Evolutionary conservation across 2,888 invertebrate species (phyloP).

Genomic region (Polyommatus icarus): DNA sequence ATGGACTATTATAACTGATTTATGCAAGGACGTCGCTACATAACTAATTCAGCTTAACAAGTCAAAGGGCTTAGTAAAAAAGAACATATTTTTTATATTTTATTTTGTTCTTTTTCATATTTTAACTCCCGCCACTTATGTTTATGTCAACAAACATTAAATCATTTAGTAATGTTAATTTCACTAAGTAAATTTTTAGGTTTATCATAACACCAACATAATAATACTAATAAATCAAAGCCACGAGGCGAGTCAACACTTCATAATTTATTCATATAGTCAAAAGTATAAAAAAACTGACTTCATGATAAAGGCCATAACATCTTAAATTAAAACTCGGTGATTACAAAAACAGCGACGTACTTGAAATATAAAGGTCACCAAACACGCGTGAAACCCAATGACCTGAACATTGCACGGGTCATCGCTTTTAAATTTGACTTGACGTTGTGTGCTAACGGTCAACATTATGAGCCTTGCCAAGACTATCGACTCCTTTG

Average conservation of each 20-base stretch:
- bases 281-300: not conserved
- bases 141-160: no score
- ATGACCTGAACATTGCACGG: not conserved
- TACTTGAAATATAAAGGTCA: slow-evolving; percentile 28
- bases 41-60: slow-evolving; percentile 9
- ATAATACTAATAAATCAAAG: no score
- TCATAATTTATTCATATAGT: no score
- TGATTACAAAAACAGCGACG: not conserved
- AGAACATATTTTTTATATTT: not conserved
- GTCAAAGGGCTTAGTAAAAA: not conserved
- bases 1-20: slow-evolving; percentile 23
- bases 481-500: not conserved
- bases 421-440: slow-evolving; percentile 22
- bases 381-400: slow-evolving; percentile 11
- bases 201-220: no score
- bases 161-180: no score
- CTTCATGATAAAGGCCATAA: not conserved
- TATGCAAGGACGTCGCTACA: slow-evolving; percentile 3
- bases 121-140: no score
- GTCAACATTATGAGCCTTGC: not conserved
- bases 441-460: slow-evolving; percentile 17
- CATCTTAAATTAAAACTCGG: not conserved
- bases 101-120: not conserved
- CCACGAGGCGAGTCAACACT: no score
- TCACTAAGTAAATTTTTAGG: no score